Evolutionary conservation across 2,888 invertebrate species (phyloP).

Genomic region (Dicyrtomina minuta): DNA sequence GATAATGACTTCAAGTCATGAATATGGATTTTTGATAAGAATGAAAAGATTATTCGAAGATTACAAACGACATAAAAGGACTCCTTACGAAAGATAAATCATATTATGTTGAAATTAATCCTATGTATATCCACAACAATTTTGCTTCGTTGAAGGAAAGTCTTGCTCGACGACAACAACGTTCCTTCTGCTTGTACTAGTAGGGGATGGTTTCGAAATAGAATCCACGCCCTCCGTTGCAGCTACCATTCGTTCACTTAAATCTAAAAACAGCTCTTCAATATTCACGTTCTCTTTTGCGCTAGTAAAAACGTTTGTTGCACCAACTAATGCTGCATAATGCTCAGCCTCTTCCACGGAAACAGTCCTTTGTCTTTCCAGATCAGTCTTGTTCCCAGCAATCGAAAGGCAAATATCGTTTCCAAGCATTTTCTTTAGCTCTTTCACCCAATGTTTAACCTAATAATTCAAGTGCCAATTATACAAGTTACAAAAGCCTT

Average conservation of each 20-base stretch:
- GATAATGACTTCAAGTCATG: too few species aligned
- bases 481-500: too few species aligned
- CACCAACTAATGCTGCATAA: slow-evolving; percentile 74
- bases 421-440: slow-evolving; percentile 92
- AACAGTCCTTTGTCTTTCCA: slow-evolving; percentile 87
- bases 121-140: slow-evolving; percentile 15
- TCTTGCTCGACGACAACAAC: slow-evolving; percentile 55
- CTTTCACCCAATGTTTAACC: slow-evolving; percentile 98
- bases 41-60: too few species aligned
- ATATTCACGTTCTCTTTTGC: slow-evolving; percentile 90
- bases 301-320: slow-evolving; percentile 88
- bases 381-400: slow-evolving; percentile 95
- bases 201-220: slow-evolving; percentile 51
- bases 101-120: background rate
- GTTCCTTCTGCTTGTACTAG: slow-evolving; percentile 42
- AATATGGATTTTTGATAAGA: too few species aligned
- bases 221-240: slow-evolving; percentile 55
- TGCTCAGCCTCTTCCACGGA: slow-evolving; percentile 79
- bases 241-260: slow-evolving; percentile 74
- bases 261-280: slow-evolving; percentile 82
- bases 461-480: too few species aligned
- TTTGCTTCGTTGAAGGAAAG: slow-evolving; percentile 27
- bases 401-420: slow-evolving; percentile 83
- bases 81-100: too few species aligned
- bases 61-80: too few species aligned